Evolutionary conservation across 2,888 invertebrate species (phyloP).

Genomic region (Holacanthella duospinosa): DNA sequence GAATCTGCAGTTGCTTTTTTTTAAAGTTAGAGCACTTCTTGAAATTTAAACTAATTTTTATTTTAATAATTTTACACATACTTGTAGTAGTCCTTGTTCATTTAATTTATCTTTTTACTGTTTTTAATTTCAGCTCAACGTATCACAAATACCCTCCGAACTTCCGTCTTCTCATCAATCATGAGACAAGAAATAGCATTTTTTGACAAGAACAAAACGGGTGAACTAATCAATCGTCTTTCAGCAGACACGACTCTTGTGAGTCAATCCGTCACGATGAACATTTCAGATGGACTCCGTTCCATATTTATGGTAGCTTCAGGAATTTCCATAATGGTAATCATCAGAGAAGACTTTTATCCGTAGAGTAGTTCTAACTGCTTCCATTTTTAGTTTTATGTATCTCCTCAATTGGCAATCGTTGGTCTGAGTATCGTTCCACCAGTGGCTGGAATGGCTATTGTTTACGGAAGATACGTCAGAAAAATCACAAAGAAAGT

Average conservation of each 20-base stretch:
- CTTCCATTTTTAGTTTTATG: conserved; percentile 72
- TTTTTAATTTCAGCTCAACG: conserved; percentile 55
- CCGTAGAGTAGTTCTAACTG: not conserved
- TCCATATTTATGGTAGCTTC: conserved; percentile 74
- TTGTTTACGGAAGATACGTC: conserved; percentile 72
- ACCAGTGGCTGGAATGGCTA: conserved; percentile 72
- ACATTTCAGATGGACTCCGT: conserved; percentile 86
- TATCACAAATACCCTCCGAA: conserved; percentile 70
- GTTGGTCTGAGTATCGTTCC: conserved; percentile 82
- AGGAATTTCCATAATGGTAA: conserved; percentile 89
- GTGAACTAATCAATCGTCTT: conserved; percentile 81
- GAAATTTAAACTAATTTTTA: no score
- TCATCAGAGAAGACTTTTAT: no score
- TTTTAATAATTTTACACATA: no score
- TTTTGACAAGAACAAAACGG: conserved; percentile 80
- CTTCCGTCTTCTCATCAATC: conserved; percentile 66
- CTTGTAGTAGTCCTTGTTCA: not conserved
- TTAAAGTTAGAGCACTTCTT: no score
- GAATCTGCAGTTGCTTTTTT: no score
- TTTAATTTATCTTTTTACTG: not conserved
- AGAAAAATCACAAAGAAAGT: conserved; percentile 69
- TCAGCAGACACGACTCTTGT: conserved; percentile 84
- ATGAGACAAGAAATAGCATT: conserved; percentile 79
- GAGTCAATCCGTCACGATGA: conserved; percentile 80
- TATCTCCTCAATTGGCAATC: conserved; percentile 76